phyloP scores from a whole-genome alignment of 2,888 invertebrate species.

The Seira ritae region DNA sequence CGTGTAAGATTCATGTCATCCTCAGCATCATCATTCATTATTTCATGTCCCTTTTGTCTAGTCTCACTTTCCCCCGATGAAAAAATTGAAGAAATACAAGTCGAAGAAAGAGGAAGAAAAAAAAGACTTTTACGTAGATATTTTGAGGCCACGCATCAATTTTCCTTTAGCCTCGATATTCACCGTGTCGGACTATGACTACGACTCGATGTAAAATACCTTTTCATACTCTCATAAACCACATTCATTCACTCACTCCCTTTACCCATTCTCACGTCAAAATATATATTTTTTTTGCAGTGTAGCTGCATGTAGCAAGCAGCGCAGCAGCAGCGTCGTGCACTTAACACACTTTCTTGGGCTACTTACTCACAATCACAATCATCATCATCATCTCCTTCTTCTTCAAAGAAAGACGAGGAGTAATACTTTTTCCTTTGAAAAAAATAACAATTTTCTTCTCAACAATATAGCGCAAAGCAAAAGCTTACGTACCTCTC shows the following conservation, averaged over 20 bases:
- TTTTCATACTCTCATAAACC: slow-evolving; percentile 31
- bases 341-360: slow-evolving; percentile 43
- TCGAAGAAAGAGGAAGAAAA: too few relatives aligned
- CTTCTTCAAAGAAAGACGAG: too few relatives aligned
- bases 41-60: not conserved
- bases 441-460: not conserved
- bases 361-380: slow-evolving; percentile 37
- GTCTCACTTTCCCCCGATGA: slow-evolving; percentile 7
- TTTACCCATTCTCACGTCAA: slow-evolving; percentile 22
- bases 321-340: not conserved
- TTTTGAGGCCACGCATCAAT: too few relatives aligned
- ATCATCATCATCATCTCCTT: too few relatives aligned
- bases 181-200: too few relatives aligned
- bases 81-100: too few relatives aligned
- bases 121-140: too few relatives aligned
- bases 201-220: too few relatives aligned
- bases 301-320: too few relatives aligned
- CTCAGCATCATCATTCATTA: too few relatives aligned
- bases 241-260: slow-evolving; percentile 39
- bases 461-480: not conserved
- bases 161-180: too few relatives aligned
- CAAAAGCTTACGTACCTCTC: too few relatives aligned
- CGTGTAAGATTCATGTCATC: not conserved
- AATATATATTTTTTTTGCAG: not conserved
- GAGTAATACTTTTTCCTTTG: slow-evolving; percentile 2